phyloP scores from a whole-genome alignment of 2,113 vertebrate species.

The Micronycteris hirsuta region DNA sequence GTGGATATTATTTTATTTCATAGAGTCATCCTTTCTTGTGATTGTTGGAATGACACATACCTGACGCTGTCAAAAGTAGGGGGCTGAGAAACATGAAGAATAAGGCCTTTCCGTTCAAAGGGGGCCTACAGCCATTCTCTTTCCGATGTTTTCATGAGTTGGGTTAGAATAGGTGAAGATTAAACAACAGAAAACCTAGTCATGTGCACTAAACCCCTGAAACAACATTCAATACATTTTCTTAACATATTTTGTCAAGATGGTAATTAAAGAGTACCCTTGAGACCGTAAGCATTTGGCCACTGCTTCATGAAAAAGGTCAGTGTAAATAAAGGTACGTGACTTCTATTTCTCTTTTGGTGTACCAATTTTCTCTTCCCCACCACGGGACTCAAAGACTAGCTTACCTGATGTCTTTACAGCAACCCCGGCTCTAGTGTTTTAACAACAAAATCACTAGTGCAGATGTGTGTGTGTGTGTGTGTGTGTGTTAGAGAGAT shows the following conservation, averaged over 20 bases:
- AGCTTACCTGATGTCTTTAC: neutral
- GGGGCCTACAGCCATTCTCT: neutral
- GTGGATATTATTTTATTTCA: neutral
- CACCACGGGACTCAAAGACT: neutral
- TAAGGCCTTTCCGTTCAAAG: neutral
- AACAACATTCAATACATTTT: constrained; percentile 3
- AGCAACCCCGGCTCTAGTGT: neutral
- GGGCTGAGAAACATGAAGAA: neutral
- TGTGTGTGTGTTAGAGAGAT: neutral
- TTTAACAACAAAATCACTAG: neutral
- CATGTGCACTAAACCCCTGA: neutral
- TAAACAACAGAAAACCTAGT: neutral
- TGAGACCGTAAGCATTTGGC: neutral
- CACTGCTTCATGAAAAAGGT: neutral
- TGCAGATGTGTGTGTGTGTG: neutral
- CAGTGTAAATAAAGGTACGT: neutral
- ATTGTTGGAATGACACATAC: neutral
- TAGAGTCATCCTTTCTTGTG: neutral
- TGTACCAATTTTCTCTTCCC: neutral
- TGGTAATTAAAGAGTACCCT: constrained; percentile 14
- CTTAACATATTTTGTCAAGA: neutral
- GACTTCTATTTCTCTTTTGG: neutral
- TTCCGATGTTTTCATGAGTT: neutral
- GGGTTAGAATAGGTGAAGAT: neutral
- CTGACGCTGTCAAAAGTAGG: neutral